Evolutionary conservation across 2,888 invertebrate genomes (phyloP).

Genomic region (Hirtodrosophila histrioides): DNA sequence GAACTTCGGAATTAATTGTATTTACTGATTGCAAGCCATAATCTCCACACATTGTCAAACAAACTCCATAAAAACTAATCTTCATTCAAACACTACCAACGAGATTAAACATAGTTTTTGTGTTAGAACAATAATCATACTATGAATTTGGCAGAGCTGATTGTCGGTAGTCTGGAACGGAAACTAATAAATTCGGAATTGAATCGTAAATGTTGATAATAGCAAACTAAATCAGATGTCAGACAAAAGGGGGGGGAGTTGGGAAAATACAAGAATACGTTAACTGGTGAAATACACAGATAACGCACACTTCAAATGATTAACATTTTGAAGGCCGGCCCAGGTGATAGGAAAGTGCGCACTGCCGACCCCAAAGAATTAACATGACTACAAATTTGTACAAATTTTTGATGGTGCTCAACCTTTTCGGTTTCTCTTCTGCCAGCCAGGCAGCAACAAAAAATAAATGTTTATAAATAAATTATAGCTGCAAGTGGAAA

Average conservation of each 20-base stretch:
- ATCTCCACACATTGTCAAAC: no score
- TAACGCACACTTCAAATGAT: constrained; percentile 13
- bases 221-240: constrained; percentile 5
- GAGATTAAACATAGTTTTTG: no score
- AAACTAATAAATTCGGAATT: constrained; percentile 14
- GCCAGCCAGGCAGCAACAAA: constrained; percentile 17
- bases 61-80: no score
- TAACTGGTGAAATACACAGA: constrained; percentile 5
- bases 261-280: not conserved
- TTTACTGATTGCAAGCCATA: not conserved
- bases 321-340: not conserved
- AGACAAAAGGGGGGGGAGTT: not conserved
- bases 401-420: not conserved
- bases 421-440: constrained; percentile 20
- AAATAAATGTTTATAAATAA: constrained; percentile 66
- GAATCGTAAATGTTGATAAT: constrained; percentile 5
- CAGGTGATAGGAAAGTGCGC: constrained; percentile 2
- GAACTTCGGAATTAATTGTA: not conserved
- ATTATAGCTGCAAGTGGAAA: constrained; percentile 69
- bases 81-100: no score
- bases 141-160: no score
- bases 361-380: not conserved
- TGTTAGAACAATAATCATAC: no score
- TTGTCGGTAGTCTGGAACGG: not conserved
- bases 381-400: constrained; percentile 1